Percentiles rank a stretch among this genome's conserved stretches.
Evolutionary conservation across 1,140 invertebrate species (phyloP).

Genomic region (Lineus longissimus): DNA sequence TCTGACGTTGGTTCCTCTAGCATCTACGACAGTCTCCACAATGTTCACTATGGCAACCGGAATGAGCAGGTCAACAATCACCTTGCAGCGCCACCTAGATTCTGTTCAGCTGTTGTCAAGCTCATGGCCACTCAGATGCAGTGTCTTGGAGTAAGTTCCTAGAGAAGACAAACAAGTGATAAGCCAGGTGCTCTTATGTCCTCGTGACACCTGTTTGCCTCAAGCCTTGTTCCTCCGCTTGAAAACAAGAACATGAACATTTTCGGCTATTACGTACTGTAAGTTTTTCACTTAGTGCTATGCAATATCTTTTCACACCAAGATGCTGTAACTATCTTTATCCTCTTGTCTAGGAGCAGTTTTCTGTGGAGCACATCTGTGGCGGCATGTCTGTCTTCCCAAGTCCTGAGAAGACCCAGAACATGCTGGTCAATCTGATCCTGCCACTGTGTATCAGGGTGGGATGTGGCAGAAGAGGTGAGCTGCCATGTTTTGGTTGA

Average conservation of each 20-base stretch:
- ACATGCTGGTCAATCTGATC: conserved; percentile 90
- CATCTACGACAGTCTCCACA: conserved; percentile 35
- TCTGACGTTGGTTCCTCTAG: conserved; percentile 58
- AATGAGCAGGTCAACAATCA: conserved; percentile 67
- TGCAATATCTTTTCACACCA: not conserved
- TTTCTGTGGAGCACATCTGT: conserved; percentile 90
- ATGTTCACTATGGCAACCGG: conserved; percentile 31
- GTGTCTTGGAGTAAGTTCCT: conserved; percentile 70
- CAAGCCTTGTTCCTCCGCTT: not conserved
- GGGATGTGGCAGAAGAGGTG: conserved; percentile 86
- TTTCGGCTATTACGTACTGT: not conserved
- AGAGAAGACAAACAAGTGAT: not conserved
- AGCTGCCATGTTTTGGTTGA: too few species aligned
- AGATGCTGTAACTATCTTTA: not conserved
- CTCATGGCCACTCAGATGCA: conserved; percentile 91
- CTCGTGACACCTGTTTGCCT: not conserved
- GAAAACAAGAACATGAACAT: not conserved
- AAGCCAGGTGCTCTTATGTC: not conserved
- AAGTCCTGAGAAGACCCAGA: conserved; percentile 88
- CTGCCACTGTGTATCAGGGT: conserved; percentile 92
- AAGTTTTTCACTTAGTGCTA: too few species aligned
- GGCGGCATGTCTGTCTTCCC: conserved; percentile 81
- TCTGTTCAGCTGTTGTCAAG: conserved; percentile 92
- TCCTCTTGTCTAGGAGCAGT: conserved; percentile 67
- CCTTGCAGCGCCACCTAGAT: conserved; percentile 86